Base-by-base conservation (phyloP, 2,113 vertebrate genomes). In the Thinocorus orbignyianus region DNA sequence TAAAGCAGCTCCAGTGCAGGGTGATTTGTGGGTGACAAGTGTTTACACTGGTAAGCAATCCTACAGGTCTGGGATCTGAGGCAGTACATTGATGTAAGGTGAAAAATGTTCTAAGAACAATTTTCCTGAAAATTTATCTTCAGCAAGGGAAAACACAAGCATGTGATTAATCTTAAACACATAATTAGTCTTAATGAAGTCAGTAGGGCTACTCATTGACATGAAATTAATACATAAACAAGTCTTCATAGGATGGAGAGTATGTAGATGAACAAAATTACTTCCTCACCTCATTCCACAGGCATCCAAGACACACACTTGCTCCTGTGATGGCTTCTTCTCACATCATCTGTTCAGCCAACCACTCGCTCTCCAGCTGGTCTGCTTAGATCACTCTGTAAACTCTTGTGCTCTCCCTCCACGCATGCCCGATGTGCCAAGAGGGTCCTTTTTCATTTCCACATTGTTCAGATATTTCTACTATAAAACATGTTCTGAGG, bases 321-420 rank as follows among this genome's bases (percentile, higher is more conserved):
- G 26, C 26, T 88, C n/a, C 46, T 86, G n/a, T 62, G 77, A 66
- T 37, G 51, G 26, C 26, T 83, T 65, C 68, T 82, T 90, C 68
- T 88, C 68, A 52, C 33, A 82, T 86, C 86, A 91, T 22, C 54
- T 93, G 58, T 62, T 81, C 76, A 89, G 41, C 54, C 68, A 80
- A 73, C 62, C 54, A 66, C 30, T 81, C 76, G 77, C 14, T 81
- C 72, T 81, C 77, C 64, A 95, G 49, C 41, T 96, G 46, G n/a
- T 88, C 41, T 92, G 46, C 41, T 81, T 64, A 73, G 49, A 39
- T 58, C 26, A 68, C 20, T 48, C 33, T 65, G 4, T 37, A 93
- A 70, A 66, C 9, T 69, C 51, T 58, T 68, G 16, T 42, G 28
- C 31, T 84, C 35, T 74, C 64, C 52, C 37, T 74, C 64, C 46